Conservation (phyloP, 2,797 vertebrate species). For the Liparis tanakae region DNA sequence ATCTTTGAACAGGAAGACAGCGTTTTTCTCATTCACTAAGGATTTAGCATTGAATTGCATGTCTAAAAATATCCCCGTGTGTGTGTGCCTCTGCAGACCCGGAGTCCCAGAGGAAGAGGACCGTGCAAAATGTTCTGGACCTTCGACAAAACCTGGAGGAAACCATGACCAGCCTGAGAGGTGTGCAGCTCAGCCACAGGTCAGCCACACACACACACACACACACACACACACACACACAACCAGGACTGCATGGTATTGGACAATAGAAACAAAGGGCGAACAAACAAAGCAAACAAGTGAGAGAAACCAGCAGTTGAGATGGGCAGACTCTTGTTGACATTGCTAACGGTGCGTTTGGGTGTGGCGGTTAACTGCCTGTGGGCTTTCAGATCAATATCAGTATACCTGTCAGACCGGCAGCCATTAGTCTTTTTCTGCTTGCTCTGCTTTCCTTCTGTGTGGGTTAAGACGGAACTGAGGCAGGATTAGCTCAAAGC, state of each 20-base stretch:
- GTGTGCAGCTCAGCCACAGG: conserved; percentile 95
- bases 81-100: conserved; percentile 83
- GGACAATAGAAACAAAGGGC: background rate
- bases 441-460: conserved; percentile 35
- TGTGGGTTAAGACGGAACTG: conserved; percentile 43
- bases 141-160: conserved; percentile 97
- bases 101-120: conserved; percentile 95
- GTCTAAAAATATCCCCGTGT: conserved; percentile 35
- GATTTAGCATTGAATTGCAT: background rate
- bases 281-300: background rate
- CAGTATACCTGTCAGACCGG: conserved; percentile 58
- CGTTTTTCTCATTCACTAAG: conserved; percentile 4
- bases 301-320: background rate
- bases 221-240: background rate
- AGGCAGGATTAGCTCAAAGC: conserved; percentile 63
- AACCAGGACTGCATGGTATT: background rate
- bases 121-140: conserved; percentile 97
- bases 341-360: conserved; percentile 43
- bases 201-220: conserved; percentile 65
- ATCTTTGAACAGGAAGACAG: background rate
- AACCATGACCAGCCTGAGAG: conserved; percentile 95
- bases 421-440: conserved; percentile 30
- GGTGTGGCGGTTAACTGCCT: conserved; percentile 51
- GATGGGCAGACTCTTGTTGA: conserved; percentile 45
- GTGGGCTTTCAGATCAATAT: conserved; percentile 59